A percentile compares a stretch with the other conserved stretches of the same genome.
phyloP scores from a whole-genome alignment of 2,888 invertebrate species.

The Drosophila demipolita region DNA sequence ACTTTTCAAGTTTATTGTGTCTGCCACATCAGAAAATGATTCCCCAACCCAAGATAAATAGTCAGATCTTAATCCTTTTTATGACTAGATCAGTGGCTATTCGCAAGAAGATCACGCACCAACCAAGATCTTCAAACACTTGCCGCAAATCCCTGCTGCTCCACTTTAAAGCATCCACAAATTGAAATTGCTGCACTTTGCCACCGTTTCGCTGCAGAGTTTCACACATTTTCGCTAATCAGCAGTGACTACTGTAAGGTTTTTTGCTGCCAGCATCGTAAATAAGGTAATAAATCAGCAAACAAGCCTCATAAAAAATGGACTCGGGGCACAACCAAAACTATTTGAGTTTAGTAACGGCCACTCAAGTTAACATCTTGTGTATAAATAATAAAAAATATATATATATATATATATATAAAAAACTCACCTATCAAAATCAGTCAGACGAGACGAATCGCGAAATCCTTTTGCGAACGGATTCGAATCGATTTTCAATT shows the following conservation, averaged over 20 bases:
- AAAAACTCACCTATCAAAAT: constrained; percentile 92
- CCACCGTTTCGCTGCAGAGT: constrained; percentile 34
- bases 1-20: neutral
- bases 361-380: constrained; percentile 25
- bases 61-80: neutral
- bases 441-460: constrained; percentile 97
- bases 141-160: constrained; percentile 14
- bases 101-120: neutral
- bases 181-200: constrained; percentile 29
- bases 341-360: constrained; percentile 24
- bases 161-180: constrained; percentile 31
- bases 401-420: neutral
- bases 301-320: constrained; percentile 62
- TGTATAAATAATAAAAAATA: neutral
- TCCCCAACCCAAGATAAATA: neutral
- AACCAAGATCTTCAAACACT: neutral
- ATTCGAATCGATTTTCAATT: constrained; percentile 99
- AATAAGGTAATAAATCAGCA: constrained; percentile 73
- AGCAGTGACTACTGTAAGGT: constrained; percentile 65
- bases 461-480: constrained; percentile 99
- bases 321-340: constrained; percentile 37
- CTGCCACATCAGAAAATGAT: neutral
- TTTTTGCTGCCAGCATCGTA: constrained; percentile 52
- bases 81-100: neutral
- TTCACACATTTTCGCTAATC: constrained; percentile 80